A percentile compares a stretch with the other conserved stretches of the same genome.
Conservation (phyloP, 2,888 invertebrate genomes). For the Aleiodes leptofemur region DNA sequence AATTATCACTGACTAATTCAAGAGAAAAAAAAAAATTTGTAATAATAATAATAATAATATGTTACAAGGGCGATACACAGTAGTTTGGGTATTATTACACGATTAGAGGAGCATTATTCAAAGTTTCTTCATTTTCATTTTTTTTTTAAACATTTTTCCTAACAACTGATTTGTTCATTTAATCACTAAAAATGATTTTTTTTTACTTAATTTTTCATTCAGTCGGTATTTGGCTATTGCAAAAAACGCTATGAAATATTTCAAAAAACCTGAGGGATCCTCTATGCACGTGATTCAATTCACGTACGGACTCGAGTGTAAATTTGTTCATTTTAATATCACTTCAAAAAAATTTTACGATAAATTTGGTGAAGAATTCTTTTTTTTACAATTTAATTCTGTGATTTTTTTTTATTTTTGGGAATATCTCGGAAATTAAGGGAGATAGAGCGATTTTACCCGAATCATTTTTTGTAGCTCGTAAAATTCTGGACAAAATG, state of each 20-base stretch:
- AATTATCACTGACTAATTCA: conserved; percentile 70
- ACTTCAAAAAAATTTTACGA: neutral
- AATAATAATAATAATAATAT: conserved; percentile 68
- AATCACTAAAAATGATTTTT: conserved; percentile 8
- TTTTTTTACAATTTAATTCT: neutral
- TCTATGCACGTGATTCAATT: conserved; percentile 37
- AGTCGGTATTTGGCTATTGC: conserved; percentile 54
- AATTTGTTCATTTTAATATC: conserved; percentile 9
- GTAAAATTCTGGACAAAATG: no score
- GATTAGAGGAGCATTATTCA: conserved; percentile 60
- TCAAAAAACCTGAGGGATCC: conserved; percentile 38
- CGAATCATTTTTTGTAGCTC: no score
- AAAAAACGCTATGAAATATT: conserved; percentile 47
- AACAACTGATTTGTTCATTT: conserved; percentile 24
- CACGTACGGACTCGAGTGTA: conserved; percentile 36
- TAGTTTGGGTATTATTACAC: conserved; percentile 50
- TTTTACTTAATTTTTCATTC: conserved; percentile 43
- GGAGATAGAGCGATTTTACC: no score
- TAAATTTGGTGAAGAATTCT: neutral
- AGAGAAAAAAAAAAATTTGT: conserved; percentile 69
- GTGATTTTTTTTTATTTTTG: no score
- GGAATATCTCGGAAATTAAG: no score
- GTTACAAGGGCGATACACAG: conserved; percentile 71
- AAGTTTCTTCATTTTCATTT: conserved; percentile 47
- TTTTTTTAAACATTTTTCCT: conserved; percentile 41